Evolutionary conservation across 2,113 vertebrate species (phyloP).

Genomic region (Ptilonorhynchus violaceus): DNA sequence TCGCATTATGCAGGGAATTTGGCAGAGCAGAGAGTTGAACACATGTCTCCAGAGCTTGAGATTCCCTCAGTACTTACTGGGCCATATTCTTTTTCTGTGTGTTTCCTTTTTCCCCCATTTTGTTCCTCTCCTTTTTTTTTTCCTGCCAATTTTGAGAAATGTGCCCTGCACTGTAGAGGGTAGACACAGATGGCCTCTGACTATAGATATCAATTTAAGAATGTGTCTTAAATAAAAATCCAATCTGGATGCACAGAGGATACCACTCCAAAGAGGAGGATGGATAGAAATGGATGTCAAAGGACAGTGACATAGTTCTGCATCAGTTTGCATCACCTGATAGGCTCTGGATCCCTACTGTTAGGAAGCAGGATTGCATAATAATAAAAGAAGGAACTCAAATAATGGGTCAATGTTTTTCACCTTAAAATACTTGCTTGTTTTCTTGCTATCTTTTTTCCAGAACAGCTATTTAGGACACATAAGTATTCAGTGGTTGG

Average conservation of each 20-base stretch:
- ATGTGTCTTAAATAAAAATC: background rate
- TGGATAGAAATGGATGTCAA: background rate
- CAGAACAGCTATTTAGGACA: background rate
- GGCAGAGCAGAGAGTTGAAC: conserved; percentile 46
- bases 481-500: background rate
- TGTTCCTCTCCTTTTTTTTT: background rate
- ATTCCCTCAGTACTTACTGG: conserved; percentile 22
- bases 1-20: conserved; percentile 51
- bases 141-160: background rate
- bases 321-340: background rate
- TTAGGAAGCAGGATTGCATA: background rate
- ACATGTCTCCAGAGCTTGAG: conserved; percentile 9
- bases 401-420: background rate
- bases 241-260: background rate
- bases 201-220: background rate
- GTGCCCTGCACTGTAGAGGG: background rate
- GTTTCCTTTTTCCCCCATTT: background rate
- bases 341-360: background rate
- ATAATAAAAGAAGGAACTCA: background rate
- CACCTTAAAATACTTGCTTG: background rate
- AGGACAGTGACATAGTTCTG: background rate
- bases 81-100: background rate
- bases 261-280: background rate
- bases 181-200: background rate
- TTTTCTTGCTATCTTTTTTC: background rate